A percentile compares a stretch with the other conserved stretches of the same genome.
Evolutionary conservation across 2,888 invertebrate genomes (phyloP).

Genomic region (Rhamphomyia laevipes): DNA sequence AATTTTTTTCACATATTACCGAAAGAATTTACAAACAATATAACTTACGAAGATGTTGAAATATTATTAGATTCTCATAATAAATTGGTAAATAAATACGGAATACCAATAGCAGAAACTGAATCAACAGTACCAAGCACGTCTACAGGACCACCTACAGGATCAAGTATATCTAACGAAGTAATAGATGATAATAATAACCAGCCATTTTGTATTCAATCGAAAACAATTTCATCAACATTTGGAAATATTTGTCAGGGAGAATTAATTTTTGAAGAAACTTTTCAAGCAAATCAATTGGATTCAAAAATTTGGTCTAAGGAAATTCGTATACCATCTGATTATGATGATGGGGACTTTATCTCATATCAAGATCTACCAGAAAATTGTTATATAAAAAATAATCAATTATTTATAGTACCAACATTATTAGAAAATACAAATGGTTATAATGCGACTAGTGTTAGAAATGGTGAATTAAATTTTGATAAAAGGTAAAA

Average conservation of each 20-base stretch:
- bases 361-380: slow-evolving; percentile 34
- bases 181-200: too few species aligned
- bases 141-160: neutral
- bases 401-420: slow-evolving; percentile 25
- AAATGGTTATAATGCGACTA: slow-evolving; percentile 14
- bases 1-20: too few species aligned
- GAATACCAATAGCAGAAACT: too few species aligned
- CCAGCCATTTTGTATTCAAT: neutral
- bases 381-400: slow-evolving; percentile 23
- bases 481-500: slow-evolving; percentile 21
- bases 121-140: too few species aligned
- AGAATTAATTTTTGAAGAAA: neutral
- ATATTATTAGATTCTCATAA: too few species aligned
- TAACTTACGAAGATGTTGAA: too few species aligned
- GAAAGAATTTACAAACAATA: too few species aligned
- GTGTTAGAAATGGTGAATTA: slow-evolving; percentile 19
- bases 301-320: slow-evolving; percentile 42
- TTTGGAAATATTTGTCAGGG: neutral
- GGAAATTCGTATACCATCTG: slow-evolving; percentile 44
- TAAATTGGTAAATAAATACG: too few species aligned
- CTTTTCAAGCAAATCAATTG: slow-evolving; percentile 17
- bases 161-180: neutral
- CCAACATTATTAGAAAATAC: slow-evolving; percentile 22
- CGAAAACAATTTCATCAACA: neutral
- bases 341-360: slow-evolving; percentile 38